Evolutionary conservation across 2,888 invertebrate genomes (phyloP).

Genomic region (Macrophya annulata): DNA sequence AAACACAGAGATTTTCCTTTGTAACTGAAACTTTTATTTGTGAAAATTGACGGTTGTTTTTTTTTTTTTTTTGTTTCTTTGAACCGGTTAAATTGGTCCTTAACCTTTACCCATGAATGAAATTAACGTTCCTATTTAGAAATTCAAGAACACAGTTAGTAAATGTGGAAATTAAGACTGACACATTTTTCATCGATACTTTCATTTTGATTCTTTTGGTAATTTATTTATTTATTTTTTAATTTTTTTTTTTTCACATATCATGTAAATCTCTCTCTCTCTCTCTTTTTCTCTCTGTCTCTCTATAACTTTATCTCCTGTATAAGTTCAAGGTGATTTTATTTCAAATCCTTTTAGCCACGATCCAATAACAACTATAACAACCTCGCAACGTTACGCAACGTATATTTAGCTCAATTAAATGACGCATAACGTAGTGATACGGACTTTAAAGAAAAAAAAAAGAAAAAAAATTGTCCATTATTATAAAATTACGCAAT

Average conservation of each 20-base stretch:
- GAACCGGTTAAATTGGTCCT: neutral
- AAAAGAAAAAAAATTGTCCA: neutral
- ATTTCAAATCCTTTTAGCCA: constrained; percentile 34
- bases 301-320: neutral
- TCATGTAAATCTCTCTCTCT: constrained; percentile 15
- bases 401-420: constrained; percentile 4
- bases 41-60: no score
- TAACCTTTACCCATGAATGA: neutral
- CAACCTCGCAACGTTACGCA: neutral
- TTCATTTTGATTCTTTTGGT: constrained; percentile 32
- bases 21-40: no score
- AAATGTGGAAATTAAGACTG: neutral
- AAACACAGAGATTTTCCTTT: no score
- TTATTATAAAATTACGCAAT: no score
- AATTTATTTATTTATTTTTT: neutral
- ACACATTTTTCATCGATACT: neutral
- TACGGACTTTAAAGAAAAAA: neutral
- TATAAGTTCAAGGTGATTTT: constrained; percentile 42
- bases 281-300: neutral
- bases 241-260: neutral
- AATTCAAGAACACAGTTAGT: neutral
- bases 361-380: constrained; percentile 30
- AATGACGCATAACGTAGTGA: neutral
- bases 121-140: neutral
- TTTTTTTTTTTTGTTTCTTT: neutral